These are phyloP conservation scores for Hyles lineata DNA, from an alignment of 2,888 invertebrate genomes.

Conservation along the genomic window DNA sequence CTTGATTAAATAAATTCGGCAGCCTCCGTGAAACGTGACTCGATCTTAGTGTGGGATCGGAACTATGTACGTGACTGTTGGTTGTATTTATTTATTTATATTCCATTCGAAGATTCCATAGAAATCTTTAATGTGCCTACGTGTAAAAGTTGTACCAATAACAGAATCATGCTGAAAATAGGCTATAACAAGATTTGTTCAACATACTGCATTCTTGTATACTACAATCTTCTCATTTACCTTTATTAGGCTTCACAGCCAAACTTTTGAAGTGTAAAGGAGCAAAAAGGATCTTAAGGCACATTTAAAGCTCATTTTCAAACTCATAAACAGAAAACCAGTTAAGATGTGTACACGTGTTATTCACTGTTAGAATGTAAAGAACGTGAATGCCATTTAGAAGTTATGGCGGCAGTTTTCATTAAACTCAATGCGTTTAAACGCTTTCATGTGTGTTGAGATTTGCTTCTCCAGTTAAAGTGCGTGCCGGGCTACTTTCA, in stretches of 20 bases:
- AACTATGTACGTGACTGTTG: too few species aligned
- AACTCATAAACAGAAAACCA: not conserved
- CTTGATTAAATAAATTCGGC: too few species aligned
- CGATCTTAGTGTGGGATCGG: too few species aligned
- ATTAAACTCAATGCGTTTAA: constrained; percentile 31
- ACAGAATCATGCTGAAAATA: too few species aligned
- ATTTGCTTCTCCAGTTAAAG: constrained; percentile 31
- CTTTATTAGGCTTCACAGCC: not conserved
- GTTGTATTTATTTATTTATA: too few species aligned
- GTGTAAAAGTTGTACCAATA: too few species aligned
- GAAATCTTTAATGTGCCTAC: too few species aligned
- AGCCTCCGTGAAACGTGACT: too few species aligned
- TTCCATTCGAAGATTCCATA: too few species aligned
- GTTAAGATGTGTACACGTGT: not conserved
- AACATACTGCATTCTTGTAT: too few species aligned
- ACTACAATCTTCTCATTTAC: too few species aligned
- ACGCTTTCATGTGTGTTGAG: constrained; percentile 29
- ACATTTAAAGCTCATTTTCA: not conserved
- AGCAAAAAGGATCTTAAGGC: not conserved
- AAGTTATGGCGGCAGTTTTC: constrained; percentile 31
- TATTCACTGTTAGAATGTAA: constrained; percentile 5
- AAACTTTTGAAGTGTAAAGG: not conserved
- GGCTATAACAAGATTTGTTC: too few species aligned
- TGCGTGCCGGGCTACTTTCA: constrained; percentile 2
- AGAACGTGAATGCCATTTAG: constrained; percentile 9